Evolutionary conservation across 1,140 invertebrate genomes (phyloP).

Genomic region (Penaeus indicus): DNA sequence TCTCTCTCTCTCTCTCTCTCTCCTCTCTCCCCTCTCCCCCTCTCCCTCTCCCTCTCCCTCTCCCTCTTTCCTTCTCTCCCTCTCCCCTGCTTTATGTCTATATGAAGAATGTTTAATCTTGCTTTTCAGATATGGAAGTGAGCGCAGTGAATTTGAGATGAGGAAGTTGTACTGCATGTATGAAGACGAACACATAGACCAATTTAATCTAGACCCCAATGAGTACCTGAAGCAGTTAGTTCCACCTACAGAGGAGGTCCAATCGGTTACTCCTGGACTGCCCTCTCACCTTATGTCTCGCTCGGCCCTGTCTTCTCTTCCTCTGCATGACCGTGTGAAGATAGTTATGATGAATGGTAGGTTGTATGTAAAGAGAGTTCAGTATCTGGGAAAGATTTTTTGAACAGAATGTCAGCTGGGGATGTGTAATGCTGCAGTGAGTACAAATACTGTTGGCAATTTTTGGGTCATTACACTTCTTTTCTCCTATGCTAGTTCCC

Average conservation of each 20-base stretch:
- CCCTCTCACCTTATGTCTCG: conserved; percentile 67
- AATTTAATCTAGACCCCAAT: conserved; percentile 30
- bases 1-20: background rate
- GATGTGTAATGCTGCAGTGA: too few species aligned
- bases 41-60: too few species aligned
- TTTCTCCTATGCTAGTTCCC: too few species aligned
- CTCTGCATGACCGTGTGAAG: conserved; percentile 68
- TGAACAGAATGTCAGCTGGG: too few species aligned
- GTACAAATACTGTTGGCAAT: too few species aligned
- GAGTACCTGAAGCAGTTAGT: conserved; percentile 68
- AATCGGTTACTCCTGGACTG: conserved; percentile 71
- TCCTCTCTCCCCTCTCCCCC: too few species aligned
- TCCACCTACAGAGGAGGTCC: conserved; percentile 73
- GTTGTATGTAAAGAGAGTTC: conserved; percentile 39
- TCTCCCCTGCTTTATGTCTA: too few species aligned
- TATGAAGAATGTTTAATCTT: too few species aligned
- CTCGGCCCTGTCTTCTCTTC: conserved; percentile 74
- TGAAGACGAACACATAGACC: conserved; percentile 46
- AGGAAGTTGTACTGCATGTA: conserved; percentile 49
- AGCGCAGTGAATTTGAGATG: conserved; percentile 52
- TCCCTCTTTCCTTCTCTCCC: too few species aligned
- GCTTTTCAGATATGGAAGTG: conserved; percentile 36
- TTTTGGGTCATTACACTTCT: too few species aligned
- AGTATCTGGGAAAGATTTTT: background rate
- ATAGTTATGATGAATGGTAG: conserved; percentile 79